Conservation (phyloP, 1,140 invertebrate genomes). For the Idris sp. region DNA sequence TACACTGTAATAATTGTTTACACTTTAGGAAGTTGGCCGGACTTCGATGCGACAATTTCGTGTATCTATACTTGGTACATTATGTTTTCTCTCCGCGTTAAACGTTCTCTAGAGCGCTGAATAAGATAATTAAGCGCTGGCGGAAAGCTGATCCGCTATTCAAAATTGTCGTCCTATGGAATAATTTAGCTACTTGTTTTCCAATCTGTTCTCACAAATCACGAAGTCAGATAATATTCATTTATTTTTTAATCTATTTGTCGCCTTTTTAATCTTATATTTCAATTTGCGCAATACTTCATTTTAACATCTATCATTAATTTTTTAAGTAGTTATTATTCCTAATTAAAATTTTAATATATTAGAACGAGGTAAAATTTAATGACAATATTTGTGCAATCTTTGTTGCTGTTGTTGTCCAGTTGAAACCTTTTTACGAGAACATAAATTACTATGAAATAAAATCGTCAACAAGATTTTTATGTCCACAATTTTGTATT, state of each 20-base stretch:
- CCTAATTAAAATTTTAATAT: too few species aligned
- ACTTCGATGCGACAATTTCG: conserved; percentile 55
- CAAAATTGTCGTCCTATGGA: conserved; percentile 56
- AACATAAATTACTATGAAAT: too few species aligned
- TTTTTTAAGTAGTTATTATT: too few species aligned
- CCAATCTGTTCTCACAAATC: conserved; percentile 42
- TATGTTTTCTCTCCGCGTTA: conserved; percentile 61
- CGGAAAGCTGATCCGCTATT: conserved; percentile 58
- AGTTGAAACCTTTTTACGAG: too few species aligned
- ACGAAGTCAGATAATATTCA: conserved; percentile 9
- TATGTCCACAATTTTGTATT: too few species aligned
- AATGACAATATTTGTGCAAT: too few species aligned
- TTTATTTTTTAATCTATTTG: background rate
- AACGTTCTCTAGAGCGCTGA: conserved; percentile 58
- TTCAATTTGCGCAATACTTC: too few species aligned
- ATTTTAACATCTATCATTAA: too few species aligned
- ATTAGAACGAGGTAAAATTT: too few species aligned
- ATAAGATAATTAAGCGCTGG: conserved; percentile 63
- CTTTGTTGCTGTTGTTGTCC: too few species aligned
- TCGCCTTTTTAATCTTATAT: background rate
- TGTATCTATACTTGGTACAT: conserved; percentile 48
- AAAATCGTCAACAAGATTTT: too few species aligned
- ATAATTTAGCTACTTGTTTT: conserved; percentile 63
- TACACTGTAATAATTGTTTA: conserved; percentile 55
- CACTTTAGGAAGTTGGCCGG: conserved; percentile 44